Evolutionary conservation across 1,140 invertebrate species (phyloP), one percentile per base, ranked within the genome.

Genomic region (Stegodyphus dumicola): DNA sequence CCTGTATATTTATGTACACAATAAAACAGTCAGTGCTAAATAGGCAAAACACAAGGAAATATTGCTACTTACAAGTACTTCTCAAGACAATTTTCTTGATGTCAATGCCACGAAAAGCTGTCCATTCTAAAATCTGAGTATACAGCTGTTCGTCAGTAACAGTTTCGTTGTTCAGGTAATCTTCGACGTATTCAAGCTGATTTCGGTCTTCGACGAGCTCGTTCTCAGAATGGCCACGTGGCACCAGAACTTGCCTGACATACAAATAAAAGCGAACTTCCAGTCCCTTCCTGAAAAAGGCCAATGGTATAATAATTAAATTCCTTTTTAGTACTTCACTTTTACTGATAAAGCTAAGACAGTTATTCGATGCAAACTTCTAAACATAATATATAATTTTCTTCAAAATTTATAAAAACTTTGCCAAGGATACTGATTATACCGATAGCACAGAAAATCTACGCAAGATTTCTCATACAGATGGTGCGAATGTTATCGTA

Each of bases 221-320:
- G 0, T 17, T 18, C 0, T 56, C 18, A 7, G 11, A 6, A 5
- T 17, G 78, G 13, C 2, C 11, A 7, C 78, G 67, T 2, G 67
- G 67, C 18, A 54, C 2, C 6, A 81, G 6, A 2, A 52, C 7
- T 51, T 13, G 10, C 9, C 69, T 67, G 66, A 13, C 13, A n/a
- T 73, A 81, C 4, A 81, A 6, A 65, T 73, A 81, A 52, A 73
- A 81, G 6, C 33, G 11, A 15, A 81, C 56, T 18, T 64, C 54
- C 5, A 81, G 33, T 11, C 78, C 78, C 5, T 49, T 64, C 56
- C 78, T 81, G 9, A 52, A 60, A 60, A 15, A 11, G 56, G 7
- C 9, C 56, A 60, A 60, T 11, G 56, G 15, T 60, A 33, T 33
- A 33, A 33, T 33, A 33, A 33, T 33, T 33, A 33, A 33, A 33